phyloP scores from a whole-genome alignment of 2,113 vertebrate genomes.

The Charadrius vociferus region DNA sequence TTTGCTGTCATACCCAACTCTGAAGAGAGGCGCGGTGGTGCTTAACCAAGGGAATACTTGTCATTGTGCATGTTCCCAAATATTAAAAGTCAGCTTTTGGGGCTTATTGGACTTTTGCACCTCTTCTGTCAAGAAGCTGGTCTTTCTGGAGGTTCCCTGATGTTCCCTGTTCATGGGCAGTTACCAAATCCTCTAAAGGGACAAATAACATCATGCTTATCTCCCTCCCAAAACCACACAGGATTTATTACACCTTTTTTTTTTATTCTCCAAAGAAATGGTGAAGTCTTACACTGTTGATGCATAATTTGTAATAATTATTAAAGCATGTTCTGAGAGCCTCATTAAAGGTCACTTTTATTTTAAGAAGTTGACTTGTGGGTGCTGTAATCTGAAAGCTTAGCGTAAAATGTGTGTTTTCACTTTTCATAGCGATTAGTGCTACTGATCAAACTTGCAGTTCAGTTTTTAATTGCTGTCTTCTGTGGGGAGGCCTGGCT shows the following conservation, averaged over 20 bases:
- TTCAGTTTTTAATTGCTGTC: background rate
- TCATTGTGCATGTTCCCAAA: background rate
- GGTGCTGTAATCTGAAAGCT: background rate
- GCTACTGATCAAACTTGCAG: background rate
- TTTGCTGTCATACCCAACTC: background rate
- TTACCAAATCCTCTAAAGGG: background rate
- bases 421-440: background rate
- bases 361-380: background rate
- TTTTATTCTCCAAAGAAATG: background rate
- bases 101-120: background rate
- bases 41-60: accelerated
- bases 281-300: background rate
- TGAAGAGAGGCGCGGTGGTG: background rate
- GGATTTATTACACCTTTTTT: background rate
- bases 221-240: background rate
- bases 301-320: background rate
- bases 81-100: background rate
- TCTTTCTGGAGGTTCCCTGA: background rate
- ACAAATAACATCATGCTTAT: background rate
- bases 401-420: background rate
- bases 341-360: background rate
- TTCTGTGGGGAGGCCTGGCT: background rate
- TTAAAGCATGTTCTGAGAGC: background rate
- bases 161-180: background rate
- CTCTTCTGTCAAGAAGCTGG: background rate